phyloP scores from a whole-genome alignment of 2,888 invertebrate genomes.

The Entomobrya proxima region DNA sequence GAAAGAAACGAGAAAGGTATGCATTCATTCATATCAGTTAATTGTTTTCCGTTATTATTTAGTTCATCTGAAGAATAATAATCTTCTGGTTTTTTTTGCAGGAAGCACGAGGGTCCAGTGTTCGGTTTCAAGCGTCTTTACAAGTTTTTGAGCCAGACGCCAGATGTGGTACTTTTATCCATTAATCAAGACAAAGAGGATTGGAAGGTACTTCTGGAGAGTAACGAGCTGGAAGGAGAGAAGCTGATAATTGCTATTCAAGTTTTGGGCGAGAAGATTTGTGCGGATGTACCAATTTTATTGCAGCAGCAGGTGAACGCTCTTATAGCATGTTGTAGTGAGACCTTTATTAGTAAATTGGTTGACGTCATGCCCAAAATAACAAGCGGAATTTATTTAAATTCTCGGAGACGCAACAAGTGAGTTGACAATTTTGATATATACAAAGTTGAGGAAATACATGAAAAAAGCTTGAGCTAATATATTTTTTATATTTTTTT shows the following conservation, averaged over 20 bases:
- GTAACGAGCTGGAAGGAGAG: constrained; percentile 42
- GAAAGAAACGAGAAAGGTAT: constrained; percentile 10
- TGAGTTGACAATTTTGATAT: not conserved
- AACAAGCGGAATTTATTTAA: not conserved
- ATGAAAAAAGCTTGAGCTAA: not conserved
- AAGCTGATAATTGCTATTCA: constrained; percentile 60
- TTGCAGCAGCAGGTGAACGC: constrained; percentile 49
- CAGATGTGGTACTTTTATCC: constrained; percentile 59
- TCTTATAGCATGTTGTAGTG: constrained; percentile 38
- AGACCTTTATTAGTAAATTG: constrained; percentile 42
- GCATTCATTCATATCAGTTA: too few species aligned
- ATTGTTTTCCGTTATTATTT: too few species aligned
- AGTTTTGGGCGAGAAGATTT: constrained; percentile 67
- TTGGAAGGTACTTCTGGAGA: constrained; percentile 64
- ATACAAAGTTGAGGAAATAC: not conserved
- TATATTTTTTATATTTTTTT: not conserved
- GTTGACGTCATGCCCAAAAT: constrained; percentile 16
- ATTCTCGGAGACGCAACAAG: not conserved
- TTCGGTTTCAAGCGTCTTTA: constrained; percentile 68
- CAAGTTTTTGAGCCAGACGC: constrained; percentile 41
- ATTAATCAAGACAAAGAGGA: constrained; percentile 58
- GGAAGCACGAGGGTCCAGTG: constrained; percentile 62
- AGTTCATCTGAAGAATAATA: not conserved
- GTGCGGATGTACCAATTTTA: constrained; percentile 45
- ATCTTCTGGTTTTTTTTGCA: not conserved